Evolutionary conservation across 2,797 vertebrate genomes (phyloP), one percentile per base, ranked within the genome.

Genomic region (Paramormyrops hopkinsi): DNA sequence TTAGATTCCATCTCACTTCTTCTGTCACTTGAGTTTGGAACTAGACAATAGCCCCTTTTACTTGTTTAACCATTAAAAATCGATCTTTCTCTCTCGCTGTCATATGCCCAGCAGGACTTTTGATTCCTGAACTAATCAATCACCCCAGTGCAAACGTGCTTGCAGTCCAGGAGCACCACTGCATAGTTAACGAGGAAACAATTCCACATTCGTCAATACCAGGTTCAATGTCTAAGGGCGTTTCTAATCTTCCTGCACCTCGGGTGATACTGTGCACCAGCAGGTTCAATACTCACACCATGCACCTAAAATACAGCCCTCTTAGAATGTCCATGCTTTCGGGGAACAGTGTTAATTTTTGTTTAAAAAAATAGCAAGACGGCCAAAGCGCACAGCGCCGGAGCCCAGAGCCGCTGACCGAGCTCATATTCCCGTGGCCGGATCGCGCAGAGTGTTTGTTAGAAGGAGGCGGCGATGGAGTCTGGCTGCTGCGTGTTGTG

Each of bases 81-180:
- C 29, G 76, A 91, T 92, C 83, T n/a, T 46, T 93, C 90, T 87
- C 90, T 88, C 83, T 37, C 12, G 14, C 79, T 91, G 90, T 90
- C 91, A 83, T 54, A 88, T 56, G 54, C 86, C 88, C 25, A 4
- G 54, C 90, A 89, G 83, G 44, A 79, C 54, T 91, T 90, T 88
- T 59, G n/a, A 79, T 37, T 89, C 33, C 62, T 86, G 73, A 69
- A 33, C 33, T 59, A 88, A 92, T 92, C 87, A 91, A 90, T 91
- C 89, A 91, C 87, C 19, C 54, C 62, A 87, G 46, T 89, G 89
- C 89, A 90, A 89, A 90, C 46, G 59, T 46, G 54, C 69, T 9
- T 22, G 53, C 41, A 14, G 65, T 88, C n/a, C 46, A 33, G 12
- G 25, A 82, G 82, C 44, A 53, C 14, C 37, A 73, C 89, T 65